A percentile compares a stretch with the other conserved stretches of the same genome.
Conservation (phyloP, 2,113 vertebrate genomes). For the Coturnix japonica region DNA sequence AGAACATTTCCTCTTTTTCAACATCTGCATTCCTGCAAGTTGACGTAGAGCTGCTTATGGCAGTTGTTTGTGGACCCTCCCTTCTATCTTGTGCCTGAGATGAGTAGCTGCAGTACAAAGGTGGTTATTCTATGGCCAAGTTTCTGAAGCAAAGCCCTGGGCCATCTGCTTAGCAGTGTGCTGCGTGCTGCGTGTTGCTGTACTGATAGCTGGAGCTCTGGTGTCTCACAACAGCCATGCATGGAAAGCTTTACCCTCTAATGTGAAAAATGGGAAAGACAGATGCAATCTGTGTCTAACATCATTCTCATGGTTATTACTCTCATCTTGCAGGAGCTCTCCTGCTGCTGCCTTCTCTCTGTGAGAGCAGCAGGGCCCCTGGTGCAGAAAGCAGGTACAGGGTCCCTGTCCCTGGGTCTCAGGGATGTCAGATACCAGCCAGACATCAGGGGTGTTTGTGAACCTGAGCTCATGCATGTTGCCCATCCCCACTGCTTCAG, state of each 20-base stretch:
- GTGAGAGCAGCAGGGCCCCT: neutral
- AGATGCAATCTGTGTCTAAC: constrained; percentile 19
- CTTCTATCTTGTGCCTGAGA: neutral
- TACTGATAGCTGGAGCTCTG: neutral
- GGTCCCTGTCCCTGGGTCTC: neutral
- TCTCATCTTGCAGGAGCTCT: constrained; percentile 3
- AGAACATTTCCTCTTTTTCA: rapidly evolving
- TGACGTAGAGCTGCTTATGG: neutral
- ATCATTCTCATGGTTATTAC: neutral
- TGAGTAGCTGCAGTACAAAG: neutral
- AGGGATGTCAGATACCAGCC: neutral
- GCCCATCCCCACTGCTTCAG: neutral
- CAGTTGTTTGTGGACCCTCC: neutral
- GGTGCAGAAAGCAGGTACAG: neutral
- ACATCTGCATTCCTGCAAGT: neutral
- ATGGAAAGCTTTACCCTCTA: constrained; percentile 50
- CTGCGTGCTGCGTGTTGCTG: neutral
- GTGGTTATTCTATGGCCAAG: neutral
- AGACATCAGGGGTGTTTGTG: rapidly evolving
- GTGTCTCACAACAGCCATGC: neutral
- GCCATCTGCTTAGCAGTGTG: constrained; percentile 19
- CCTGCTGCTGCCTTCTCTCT: neutral
- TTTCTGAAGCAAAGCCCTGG: neutral
- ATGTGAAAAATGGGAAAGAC: constrained; percentile 45
- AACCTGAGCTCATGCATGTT: rapidly evolving